These are phyloP conservation scores for Loris lydekkerianus DNA, from an alignment of 2,797 vertebrate genomes.

Conservation along the genomic window DNA sequence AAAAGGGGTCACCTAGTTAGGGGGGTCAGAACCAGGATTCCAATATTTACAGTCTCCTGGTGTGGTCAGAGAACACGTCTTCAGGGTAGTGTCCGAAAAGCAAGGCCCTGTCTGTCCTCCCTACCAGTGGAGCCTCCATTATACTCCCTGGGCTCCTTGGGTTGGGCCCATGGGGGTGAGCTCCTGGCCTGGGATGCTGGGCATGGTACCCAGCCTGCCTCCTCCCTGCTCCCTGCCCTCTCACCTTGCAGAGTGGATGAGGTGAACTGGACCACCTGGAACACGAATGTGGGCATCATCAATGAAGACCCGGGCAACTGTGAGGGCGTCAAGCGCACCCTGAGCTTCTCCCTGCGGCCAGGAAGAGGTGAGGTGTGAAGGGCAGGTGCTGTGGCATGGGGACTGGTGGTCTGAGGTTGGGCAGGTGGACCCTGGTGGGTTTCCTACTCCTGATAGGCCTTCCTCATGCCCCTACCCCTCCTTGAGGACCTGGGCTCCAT, in stretches of 20 bases:
- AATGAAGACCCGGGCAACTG: slow-evolving; percentile 94
- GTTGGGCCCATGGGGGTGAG: not conserved
- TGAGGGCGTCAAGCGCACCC: slow-evolving; percentile 86
- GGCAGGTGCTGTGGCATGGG: not conserved
- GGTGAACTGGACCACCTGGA: slow-evolving; percentile 99
- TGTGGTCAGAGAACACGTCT: not conserved
- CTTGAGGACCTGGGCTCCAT: not conserved
- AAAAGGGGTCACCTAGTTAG: not conserved
- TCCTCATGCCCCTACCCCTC: not conserved
- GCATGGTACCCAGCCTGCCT: not conserved
- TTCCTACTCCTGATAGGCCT: not conserved
- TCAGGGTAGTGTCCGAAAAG: not conserved
- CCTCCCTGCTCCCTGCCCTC: not conserved
- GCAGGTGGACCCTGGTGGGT: not conserved
- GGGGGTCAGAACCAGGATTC: not conserved
- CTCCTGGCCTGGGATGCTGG: not conserved
- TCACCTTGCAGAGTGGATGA: slow-evolving; percentile 94
- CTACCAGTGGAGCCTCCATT: not conserved
- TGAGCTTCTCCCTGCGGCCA: slow-evolving; percentile 88
- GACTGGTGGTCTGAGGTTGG: not conserved
- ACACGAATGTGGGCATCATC: slow-evolving; percentile 94
- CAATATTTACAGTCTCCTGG: not conserved
- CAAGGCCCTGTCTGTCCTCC: not conserved
- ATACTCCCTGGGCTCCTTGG: not conserved
- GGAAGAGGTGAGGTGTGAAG: slow-evolving; percentile 87